Conservation (phyloP, 2,797 vertebrate species). For the Chelon auratus region DNA sequence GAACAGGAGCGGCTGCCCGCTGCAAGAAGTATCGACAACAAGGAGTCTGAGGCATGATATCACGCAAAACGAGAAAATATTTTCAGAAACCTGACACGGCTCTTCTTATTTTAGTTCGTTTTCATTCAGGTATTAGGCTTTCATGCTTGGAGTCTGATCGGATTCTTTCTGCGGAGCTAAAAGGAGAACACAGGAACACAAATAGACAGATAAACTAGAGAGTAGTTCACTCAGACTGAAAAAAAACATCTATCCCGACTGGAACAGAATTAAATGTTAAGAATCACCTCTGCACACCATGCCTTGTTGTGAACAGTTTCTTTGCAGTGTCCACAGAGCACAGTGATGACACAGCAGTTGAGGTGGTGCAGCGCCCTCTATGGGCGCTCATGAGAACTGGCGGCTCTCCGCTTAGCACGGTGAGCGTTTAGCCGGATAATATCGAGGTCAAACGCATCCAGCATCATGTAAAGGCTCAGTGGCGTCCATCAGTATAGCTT, state of each 20-base stretch:
- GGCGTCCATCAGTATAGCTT: neutral
- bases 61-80: neutral
- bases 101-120: neutral
- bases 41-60: neutral
- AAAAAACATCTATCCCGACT: neutral
- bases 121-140: neutral
- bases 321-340: constrained; percentile 25
- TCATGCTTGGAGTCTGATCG: neutral
- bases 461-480: constrained; percentile 15
- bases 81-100: neutral
- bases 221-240: neutral
- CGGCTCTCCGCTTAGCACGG: constrained; percentile 20
- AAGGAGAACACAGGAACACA: neutral
- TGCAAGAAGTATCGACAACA: constrained; percentile 6
- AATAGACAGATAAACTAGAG: neutral
- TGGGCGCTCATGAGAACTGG: constrained; percentile 5
- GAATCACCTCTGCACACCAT: neutral
- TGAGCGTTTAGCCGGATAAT: constrained; percentile 36
- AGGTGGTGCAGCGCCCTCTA: constrained; percentile 75
- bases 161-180: too few relatives aligned
- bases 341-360: constrained; percentile 27
- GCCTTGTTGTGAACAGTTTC: neutral
- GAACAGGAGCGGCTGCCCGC: neutral
- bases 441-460: constrained; percentile 59
- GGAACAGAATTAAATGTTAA: neutral